Evolutionary conservation across 2,113 vertebrate species (phyloP), one percentile per base, ranked within the genome.

Genomic region (Catharus fuscescens): DNA sequence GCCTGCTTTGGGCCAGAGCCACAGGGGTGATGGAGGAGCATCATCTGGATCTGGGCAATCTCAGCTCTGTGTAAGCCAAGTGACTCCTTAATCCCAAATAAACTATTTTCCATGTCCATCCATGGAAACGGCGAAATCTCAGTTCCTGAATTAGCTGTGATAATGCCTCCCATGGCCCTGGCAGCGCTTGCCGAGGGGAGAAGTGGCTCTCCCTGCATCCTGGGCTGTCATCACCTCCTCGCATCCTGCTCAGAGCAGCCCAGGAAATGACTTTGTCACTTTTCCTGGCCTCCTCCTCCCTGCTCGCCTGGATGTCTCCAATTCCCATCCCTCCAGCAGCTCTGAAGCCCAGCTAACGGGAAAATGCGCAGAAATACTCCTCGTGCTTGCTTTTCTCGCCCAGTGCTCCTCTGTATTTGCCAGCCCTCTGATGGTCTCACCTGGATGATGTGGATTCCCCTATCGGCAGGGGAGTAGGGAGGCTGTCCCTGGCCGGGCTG

Each of bases 361-460:
- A 84, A 64, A 72, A 66, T 2, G 18, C 38, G 0, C 84, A 85
- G 77, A 56, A 76, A 71, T 4, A 36, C 7, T 32, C 40, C 0
- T 0, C 0, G 3, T 23, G 45, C 48, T 79, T 0, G 0, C 38
- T 79, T 36, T 52, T 12, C 74, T 76, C 1, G 0, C 52, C 78
- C 6, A 0, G 16, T 17, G 29, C 73, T 70, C 25, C 73, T 60
- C 77, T 0, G 1, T 50, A 1, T 61, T 66, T 66, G 44, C 59
- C 60, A 66, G 50, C 65, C n/a, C 65, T 31, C 34, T 67, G 69
- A 40, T 9, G 81, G n/a, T n/a, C n/a, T n/a, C n/a, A n/a, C n/a
- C n/a, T n/a, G 11, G 1, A 36, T 87, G 72, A 52, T 2, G 65
- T 7, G 3, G 66, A 72, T 36, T 85, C 42, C 62, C 38, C 52